Percentiles rank a stretch among this genome's conserved stretches.
Conservation (phyloP, 2,888 invertebrate species). For the Minunthozetes semirufus region DNA sequence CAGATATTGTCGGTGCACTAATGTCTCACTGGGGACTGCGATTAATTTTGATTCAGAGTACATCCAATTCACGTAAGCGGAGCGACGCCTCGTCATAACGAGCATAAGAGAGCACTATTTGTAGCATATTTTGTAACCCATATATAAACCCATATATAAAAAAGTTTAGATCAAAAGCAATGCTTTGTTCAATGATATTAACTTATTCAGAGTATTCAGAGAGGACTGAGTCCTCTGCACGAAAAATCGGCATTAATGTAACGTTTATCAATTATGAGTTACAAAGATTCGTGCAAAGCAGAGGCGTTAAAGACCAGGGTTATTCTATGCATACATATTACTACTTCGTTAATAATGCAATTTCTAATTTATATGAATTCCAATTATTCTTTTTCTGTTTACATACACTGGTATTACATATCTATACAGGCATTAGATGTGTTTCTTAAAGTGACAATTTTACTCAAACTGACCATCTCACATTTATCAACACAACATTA, state of each 20-base stretch:
- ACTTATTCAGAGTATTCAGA: conserved; percentile 19
- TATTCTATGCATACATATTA: conserved; percentile 29
- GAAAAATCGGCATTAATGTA: conserved; percentile 31
- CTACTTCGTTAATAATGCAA: conserved; percentile 32
- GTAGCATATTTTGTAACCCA: not conserved
- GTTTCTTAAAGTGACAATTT: not conserved
- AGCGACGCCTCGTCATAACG: conserved; percentile 30
- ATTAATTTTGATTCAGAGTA: conserved; percentile 29
- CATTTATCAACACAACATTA: not conserved
- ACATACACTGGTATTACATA: not conserved
- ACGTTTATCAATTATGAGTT: conserved; percentile 28
- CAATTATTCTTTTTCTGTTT: conserved; percentile 7
- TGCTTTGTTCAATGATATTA: conserved; percentile 16
- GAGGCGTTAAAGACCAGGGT: conserved; percentile 29
- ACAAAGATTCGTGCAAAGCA: conserved; percentile 21
- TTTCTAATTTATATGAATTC: conserved; percentile 22
- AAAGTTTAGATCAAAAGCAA: conserved; percentile 22
- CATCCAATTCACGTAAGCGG: conserved; percentile 26
- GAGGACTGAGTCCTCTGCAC: conserved; percentile 11
- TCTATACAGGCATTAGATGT: not conserved
- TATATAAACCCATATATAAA: conserved; percentile 15
- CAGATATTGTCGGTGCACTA: conserved; percentile 9
- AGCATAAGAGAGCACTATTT: too few relatives aligned
- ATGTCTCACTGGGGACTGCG: conserved; percentile 30
- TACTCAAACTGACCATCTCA: not conserved